Base-by-base conservation (phyloP, 92 coral and sea anemone genomes). In the Parazoanthus atlanticus region DNA sequence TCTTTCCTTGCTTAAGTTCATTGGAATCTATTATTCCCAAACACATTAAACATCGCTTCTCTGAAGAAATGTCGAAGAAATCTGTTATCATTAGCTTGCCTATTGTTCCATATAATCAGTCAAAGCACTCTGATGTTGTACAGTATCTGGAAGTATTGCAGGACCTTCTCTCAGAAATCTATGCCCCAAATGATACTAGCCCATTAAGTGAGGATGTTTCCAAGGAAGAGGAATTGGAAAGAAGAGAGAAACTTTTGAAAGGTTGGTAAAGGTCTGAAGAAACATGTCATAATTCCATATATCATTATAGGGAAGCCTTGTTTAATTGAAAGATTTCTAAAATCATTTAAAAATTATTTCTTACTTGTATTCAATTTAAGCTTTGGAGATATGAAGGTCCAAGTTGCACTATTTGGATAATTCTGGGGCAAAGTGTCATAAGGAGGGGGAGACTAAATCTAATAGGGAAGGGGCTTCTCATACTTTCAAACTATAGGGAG, bases 51-150 rank as follows among this genome's bases (percentile, higher is more conserved):
- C 91, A 89, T 85, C 52, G 33, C 30, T 87, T 80, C 71, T 46
- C 89, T 10, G 71, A 30, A 58, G 93, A 92, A 80, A 92, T 90
- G 91, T 75, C 90, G 12, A 16, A 66, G 33, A 80, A 93, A 74
- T 91, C 93, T 13, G 56, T 33, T 21, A 77, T 88, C 16, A 46
- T 93, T 40, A 84, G 89, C 15, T 88, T 90, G 17, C 93, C 92
- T 26, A 86, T 93, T 19, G 66, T 54, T 76, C 72, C 26, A 21
- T 81, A 56, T 41, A 86, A 86, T 58, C 84, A 86, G 58, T 54
- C 89, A 33, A 86, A 86, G 76, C 89, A 76, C 23, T 49, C 84
- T 76, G 84, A 86, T 86, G 76, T 76, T 76, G 84, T 76, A 32
- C 84, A 86, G 76, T 86, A 91, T 78, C 71, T 91, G 6, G 82